Conservation (phyloP, 2,888 invertebrate genomes). For the Drosophila multiciliata region DNA sequence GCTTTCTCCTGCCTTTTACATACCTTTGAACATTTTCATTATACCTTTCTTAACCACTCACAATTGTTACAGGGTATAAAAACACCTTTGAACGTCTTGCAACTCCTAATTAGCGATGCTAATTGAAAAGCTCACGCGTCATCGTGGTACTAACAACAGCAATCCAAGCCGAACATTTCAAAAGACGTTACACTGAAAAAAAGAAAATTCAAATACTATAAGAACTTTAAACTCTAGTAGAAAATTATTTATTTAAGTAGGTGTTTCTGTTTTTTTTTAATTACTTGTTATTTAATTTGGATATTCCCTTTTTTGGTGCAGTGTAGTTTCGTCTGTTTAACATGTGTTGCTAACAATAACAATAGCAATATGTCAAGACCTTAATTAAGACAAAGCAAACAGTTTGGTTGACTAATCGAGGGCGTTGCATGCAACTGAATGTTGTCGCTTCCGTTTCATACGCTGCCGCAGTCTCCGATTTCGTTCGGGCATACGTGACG, state of each 20-base stretch:
- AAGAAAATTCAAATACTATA: neutral
- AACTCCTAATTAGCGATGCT: slow-evolving; percentile 67
- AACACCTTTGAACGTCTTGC: slow-evolving; percentile 39
- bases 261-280: rapidly evolving
- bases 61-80: neutral
- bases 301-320: neutral
- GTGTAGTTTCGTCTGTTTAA: neutral
- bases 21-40: neutral
- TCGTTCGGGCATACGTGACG: slow-evolving; percentile 26
- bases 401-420: slow-evolving; percentile 49
- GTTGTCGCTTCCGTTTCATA: slow-evolving; percentile 33
- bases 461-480: neutral
- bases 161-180: slow-evolving; percentile 2
- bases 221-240: neutral
- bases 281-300: neutral
- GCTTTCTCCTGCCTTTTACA: neutral
- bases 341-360: slow-evolving; percentile 14
- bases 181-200: neutral
- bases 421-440: slow-evolving; percentile 55
- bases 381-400: slow-evolving; percentile 57
- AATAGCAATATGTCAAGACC: slow-evolving; percentile 48
- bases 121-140: slow-evolving; percentile 68
- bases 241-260: no score
- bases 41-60: neutral
- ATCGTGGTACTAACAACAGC: slow-evolving; percentile 15